A percentile compares a stretch with the other conserved stretches of the same genome.
These are phyloP conservation scores for Tenthredo amoena DNA, from an alignment of 2,888 invertebrate species.

Conservation along the genomic window DNA sequence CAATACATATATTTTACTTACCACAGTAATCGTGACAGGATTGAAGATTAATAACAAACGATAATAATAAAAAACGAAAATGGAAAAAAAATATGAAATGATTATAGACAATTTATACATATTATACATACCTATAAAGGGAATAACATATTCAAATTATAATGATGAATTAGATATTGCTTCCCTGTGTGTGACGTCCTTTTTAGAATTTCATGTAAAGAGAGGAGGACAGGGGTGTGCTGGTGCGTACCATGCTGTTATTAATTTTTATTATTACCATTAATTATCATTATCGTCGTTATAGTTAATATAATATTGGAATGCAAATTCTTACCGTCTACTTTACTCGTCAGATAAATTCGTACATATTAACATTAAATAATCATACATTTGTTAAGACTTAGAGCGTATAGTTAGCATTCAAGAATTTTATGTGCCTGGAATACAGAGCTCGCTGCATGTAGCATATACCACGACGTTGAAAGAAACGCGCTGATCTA, in stretches of 20 bases:
- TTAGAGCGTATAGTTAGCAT: constrained; percentile 36
- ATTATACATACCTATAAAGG: constrained; percentile 23
- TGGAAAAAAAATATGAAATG: not conserved
- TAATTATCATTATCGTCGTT: constrained; percentile 17
- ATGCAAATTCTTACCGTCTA: constrained; percentile 4
- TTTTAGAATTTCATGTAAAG: constrained; percentile 32
- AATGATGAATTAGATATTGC: constrained; percentile 40
- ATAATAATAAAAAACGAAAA: not conserved
- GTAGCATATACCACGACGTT: constrained; percentile 24
- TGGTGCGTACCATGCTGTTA: constrained; percentile 42
- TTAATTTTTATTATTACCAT: constrained; percentile 23
- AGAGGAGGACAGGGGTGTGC: constrained; percentile 43
- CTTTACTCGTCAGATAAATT: constrained; percentile 6
- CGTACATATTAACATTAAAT: constrained; percentile 22
- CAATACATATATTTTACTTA: not conserved
- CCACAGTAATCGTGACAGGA: not conserved
- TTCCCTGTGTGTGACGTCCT: constrained; percentile 40
- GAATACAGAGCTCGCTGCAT: constrained; percentile 21
- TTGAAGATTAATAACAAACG: constrained; percentile 11
- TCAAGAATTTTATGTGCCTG: constrained; percentile 41
- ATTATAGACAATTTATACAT: constrained; percentile 35
- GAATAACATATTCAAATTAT: constrained; percentile 23
- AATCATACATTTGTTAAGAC: constrained; percentile 29
- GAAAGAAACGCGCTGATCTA: not conserved
- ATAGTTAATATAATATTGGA: not conserved